Evolutionary conservation across 2,797 vertebrate species (phyloP), one percentile per base, ranked within the genome.

Genomic region (Pelodytes ibericus): DNA sequence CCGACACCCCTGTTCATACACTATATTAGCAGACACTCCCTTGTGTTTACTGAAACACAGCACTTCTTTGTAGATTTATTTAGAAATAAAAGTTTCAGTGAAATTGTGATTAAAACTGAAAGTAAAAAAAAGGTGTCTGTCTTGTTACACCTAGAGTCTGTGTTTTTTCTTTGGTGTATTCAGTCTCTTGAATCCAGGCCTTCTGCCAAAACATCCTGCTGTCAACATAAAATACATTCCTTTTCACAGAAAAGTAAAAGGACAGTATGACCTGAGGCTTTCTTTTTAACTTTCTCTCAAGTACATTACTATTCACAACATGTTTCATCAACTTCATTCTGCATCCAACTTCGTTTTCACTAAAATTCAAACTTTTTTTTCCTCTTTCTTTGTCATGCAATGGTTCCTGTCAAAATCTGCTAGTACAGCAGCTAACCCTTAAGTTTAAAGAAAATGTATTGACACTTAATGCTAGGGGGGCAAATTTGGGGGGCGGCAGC

Each of bases 221-320:
- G 75, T 77, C 75, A 77, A 60, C 51, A 65, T 71, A 59, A 77
- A 71, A 75, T 63, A 57, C 62, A 65, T 71, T 65, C 36, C 16
- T 64, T 53, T 60, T 27, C 22, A 71, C 49, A 49, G 61, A 68
- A 27, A 58, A 71, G 61, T 22, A 71, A 60, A 41, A 77, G 61
- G 68, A 77, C 75, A 72, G 25, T 3, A 4, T 72, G 75, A 77
- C 75, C 60, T 59, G 20, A 58, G 36, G 51, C 61, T 71, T 47
- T 47, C 27, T 59, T 71, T 58, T 49, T 59, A 64, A 71, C 33
- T 31, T 64, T 64, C 20, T 58, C 47, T 71, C 13, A 22, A 71
- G 30, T 63, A 36, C 68, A 47, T 77, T 77, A 77, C 57, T 71
- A 77, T 77, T 77, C 75, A 77, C 29, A 65, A 49, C 30, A 51